phyloP scores from a whole-genome alignment of 2,113 vertebrate species.

The Syrrhaptes paradoxus region DNA sequence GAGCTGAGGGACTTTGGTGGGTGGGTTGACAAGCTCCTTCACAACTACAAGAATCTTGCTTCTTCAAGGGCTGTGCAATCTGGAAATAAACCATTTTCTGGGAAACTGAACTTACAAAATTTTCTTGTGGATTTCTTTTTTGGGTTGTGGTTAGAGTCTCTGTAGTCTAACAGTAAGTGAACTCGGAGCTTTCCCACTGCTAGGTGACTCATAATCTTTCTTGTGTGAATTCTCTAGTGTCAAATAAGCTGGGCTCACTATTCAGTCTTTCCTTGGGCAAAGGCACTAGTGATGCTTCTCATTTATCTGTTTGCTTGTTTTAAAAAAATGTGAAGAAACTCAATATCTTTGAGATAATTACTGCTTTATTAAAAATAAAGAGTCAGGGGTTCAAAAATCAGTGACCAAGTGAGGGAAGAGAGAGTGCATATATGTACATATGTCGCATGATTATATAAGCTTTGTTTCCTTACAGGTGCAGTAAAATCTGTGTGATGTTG shows the following conservation, averaged over 20 bases:
- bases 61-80: background rate
- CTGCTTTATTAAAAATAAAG: background rate
- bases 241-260: background rate
- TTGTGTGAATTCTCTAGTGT: background rate
- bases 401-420: background rate
- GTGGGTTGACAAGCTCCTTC: background rate
- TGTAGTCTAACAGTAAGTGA: background rate
- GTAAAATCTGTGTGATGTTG: background rate
- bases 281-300: background rate
- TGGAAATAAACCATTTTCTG: background rate
- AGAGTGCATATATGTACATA: fast-evolving
- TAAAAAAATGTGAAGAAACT: background rate
- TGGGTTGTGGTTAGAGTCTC: background rate
- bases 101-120: background rate
- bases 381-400: background rate
- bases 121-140: background rate
- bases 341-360: background rate
- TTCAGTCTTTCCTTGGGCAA: background rate
- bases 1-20: background rate
- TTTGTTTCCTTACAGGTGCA: background rate
- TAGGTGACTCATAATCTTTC: background rate
- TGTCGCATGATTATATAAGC: background rate
- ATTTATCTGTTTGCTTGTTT: background rate
- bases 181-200: background rate
- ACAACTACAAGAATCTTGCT: background rate